Conservation (phyloP, 2,888 invertebrate species). For the Synergus japonicus region DNA sequence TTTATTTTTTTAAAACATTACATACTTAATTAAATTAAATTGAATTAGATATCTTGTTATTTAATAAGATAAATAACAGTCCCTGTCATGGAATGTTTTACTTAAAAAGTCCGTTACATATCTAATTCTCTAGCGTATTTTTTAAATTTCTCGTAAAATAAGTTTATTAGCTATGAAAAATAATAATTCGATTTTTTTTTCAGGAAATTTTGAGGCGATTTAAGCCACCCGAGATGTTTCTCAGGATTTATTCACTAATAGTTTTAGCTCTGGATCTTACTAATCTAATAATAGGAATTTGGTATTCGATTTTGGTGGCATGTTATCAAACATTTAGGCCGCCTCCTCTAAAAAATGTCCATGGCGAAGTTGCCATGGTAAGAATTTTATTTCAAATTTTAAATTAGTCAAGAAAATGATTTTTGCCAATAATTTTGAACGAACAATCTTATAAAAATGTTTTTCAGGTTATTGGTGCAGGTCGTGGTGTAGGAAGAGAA, state of each 20-base stretch:
- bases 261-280: slow-evolving; percentile 80
- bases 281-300: slow-evolving; percentile 79
- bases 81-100: background rate
- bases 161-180: background rate
- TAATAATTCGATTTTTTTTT: slow-evolving; percentile 41
- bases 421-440: slow-evolving; percentile 18
- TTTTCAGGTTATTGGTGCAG: slow-evolving; percentile 84
- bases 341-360: slow-evolving; percentile 81
- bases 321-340: slow-evolving; percentile 79
- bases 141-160: background rate
- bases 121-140: background rate
- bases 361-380: slow-evolving; percentile 83
- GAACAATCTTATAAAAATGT: slow-evolving; percentile 1
- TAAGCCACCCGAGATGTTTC: slow-evolving; percentile 79
- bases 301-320: slow-evolving; percentile 79
- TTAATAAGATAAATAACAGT: no score
- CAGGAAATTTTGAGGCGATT: slow-evolving; percentile 55
- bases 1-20: background rate
- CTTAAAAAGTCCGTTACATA: background rate
- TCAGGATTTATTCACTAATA: slow-evolving; percentile 80
- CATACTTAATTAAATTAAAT: background rate
- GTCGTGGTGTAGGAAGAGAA: slow-evolving; percentile 83
- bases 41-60: background rate
- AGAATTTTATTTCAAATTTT: slow-evolving; percentile 46
- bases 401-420: background rate